Evolutionary conservation across 2,113 vertebrate species (phyloP).

Genomic region (Brachirus orientalis): DNA sequence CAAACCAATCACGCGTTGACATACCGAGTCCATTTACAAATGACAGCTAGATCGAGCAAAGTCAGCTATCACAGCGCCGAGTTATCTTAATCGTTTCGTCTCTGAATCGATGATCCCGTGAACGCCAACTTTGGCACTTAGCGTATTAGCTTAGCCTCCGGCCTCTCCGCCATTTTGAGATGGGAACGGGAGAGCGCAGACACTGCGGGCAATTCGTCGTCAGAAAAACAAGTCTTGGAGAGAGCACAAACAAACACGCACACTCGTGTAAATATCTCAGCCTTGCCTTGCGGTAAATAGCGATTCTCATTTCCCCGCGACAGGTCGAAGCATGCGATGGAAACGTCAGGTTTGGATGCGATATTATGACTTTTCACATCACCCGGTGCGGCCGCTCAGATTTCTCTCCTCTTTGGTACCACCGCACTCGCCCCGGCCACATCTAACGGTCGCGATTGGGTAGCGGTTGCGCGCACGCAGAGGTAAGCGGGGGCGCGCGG

Average conservation of each 20-base stretch:
- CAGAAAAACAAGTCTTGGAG: slow-evolving; percentile 63
- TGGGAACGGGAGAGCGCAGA: slow-evolving; percentile 68
- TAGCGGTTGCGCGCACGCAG: slow-evolving; percentile 72
- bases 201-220: slow-evolving; percentile 77
- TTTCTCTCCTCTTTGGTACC: slow-evolving; percentile 77
- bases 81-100: background rate
- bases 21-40: too few relatives aligned
- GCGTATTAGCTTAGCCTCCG: slow-evolving; percentile 65
- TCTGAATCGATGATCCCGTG: background rate
- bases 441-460: slow-evolving; percentile 68
- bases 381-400: slow-evolving; percentile 66
- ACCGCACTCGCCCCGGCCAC: slow-evolving; percentile 62
- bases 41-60: background rate
- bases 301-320: slow-evolving; percentile 35
- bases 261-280: background rate
- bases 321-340: background rate
- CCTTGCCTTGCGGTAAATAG: slow-evolving; percentile 63
- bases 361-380: slow-evolving; percentile 69
- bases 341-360: slow-evolving; percentile 15
- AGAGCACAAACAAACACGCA: slow-evolving; percentile 47
- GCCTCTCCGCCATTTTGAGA: slow-evolving; percentile 86
- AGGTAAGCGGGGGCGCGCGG: slow-evolving; percentile 39
- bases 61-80: rapidly evolving
- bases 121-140: slow-evolving; percentile 49
- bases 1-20: background rate